Evolutionary conservation across 37 sponge, comb jelly and placozoan genomes (phyloP).

Genomic region (Halisarca cf. caerulea): DNA sequence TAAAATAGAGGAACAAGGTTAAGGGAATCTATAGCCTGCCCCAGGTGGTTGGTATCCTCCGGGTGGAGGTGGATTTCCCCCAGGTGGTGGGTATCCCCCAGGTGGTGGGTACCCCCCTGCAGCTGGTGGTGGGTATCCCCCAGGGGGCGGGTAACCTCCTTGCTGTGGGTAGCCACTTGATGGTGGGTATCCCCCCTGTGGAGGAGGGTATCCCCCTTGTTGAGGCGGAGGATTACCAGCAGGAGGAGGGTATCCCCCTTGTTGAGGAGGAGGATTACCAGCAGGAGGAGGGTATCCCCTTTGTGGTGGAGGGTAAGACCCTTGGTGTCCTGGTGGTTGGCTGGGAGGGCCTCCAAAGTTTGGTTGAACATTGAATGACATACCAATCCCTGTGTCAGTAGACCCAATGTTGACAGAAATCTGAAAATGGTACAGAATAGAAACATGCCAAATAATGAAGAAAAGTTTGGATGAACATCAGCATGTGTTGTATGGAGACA

Average conservation of each 20-base stretch:
- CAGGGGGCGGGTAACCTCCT: background rate
- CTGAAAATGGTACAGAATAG: too few species aligned
- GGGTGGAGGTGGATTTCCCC: too few species aligned
- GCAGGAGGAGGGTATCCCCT: conserved; percentile 7
- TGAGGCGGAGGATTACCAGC: conserved; percentile 31
- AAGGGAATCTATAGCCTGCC: too few species aligned
- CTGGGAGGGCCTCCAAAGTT: background rate
- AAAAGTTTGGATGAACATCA: too few species aligned
- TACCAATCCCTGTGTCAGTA: background rate
- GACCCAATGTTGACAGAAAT: background rate
- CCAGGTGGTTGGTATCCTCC: too few species aligned
- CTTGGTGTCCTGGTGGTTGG: background rate
- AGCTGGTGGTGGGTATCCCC: too few species aligned
- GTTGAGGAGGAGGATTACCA: conserved; percentile 44
- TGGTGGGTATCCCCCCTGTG: background rate
- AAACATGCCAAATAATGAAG: too few species aligned
- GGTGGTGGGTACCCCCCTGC: background rate
- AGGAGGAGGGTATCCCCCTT: conserved; percentile 42
- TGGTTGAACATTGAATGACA: conserved; percentile 3
- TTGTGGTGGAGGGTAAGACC: background rate
- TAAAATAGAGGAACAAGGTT: too few species aligned
- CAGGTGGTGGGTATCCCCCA: background rate
- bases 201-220: conserved; percentile 10
- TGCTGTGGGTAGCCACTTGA: background rate
- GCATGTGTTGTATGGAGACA: too few species aligned